Conservation (phyloP, 1,140 invertebrate genomes). For the Anadara kagoshimensis region DNA sequence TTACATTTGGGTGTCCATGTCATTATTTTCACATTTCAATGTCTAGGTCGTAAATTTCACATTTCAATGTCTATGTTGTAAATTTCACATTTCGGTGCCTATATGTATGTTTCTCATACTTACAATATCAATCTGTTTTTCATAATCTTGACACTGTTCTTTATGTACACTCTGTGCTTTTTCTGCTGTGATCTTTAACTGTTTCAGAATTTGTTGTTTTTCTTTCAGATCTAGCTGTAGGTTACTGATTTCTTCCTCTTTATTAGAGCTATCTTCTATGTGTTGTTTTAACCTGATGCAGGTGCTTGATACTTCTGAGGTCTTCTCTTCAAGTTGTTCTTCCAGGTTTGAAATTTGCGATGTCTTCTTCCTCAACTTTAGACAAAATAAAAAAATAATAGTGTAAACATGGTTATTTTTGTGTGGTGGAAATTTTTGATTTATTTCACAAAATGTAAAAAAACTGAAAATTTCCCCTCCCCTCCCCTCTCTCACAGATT, state of each 20-base stretch:
- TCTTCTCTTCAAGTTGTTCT: conserved; percentile 60
- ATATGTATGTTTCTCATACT: conserved; percentile 28
- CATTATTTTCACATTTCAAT: no score
- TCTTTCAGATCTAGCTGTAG: conserved; percentile 43
- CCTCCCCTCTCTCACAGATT: background rate
- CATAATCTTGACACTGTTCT: conserved; percentile 61
- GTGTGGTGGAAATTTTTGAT: no score
- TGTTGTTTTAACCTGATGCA: conserved; percentile 45
- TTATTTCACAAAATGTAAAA: no score
- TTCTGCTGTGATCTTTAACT: conserved; percentile 28
- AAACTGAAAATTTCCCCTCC: no score
- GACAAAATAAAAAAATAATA: background rate
- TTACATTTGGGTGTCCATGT: no score
- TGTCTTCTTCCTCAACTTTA: conserved; percentile 49
- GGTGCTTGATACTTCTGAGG: conserved; percentile 45
- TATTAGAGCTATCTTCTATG: conserved; percentile 44
- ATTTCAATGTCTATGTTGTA: no score
- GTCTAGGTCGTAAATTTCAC: no score
- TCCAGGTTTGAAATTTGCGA: conserved; percentile 52
- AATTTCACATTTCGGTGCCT: no score
- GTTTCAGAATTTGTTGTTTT: conserved; percentile 42
- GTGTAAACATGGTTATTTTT: background rate
- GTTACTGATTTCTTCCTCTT: conserved; percentile 45
- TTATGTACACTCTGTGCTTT: conserved; percentile 50
- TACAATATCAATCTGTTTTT: conserved; percentile 65